A percentile compares a stretch with the other conserved stretches of the same genome.
These are phyloP conservation scores for Hydropsyche tenuis DNA, from an alignment of 1,140 invertebrate genomes.

Conservation along the genomic window DNA sequence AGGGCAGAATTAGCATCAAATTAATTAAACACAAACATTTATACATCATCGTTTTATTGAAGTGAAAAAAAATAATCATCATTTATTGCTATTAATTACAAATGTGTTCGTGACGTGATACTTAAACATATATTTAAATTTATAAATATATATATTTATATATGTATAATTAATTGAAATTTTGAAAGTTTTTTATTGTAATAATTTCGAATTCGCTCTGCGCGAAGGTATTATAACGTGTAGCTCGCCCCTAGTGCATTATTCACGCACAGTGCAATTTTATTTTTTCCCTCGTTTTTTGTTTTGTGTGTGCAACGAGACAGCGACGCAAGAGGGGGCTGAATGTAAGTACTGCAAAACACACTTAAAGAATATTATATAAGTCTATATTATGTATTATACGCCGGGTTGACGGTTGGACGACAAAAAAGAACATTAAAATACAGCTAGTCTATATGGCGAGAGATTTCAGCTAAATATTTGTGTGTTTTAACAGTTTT, in stretches of 20 bases:
- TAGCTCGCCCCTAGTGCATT: constrained; percentile 15
- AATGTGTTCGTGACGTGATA: constrained; percentile 25
- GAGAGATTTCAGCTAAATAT: no score
- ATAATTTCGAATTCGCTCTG: background rate
- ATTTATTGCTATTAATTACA: background rate
- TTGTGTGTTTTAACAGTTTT: no score
- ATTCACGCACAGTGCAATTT: constrained; percentile 30
- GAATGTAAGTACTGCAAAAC: constrained; percentile 28
- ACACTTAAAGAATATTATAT: constrained; percentile 28
- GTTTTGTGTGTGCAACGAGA: constrained; percentile 19
- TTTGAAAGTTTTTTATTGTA: constrained; percentile 8
- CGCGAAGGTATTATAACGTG: background rate
- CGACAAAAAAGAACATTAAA: no score
- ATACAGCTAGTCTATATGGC: constrained; percentile 1
- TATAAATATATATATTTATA: constrained; percentile 24
- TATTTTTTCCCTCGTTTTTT: background rate
- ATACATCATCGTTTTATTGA: background rate
- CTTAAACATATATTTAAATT: constrained; percentile 17
- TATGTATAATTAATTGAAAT: constrained; percentile 20
- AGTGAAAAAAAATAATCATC: background rate
- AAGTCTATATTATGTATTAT: background rate
- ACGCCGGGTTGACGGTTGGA: no score
- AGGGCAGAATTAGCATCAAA: background rate
- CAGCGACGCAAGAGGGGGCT: constrained; percentile 27
- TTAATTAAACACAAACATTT: no score